A percentile compares a stretch with the other conserved stretches of the same genome.
phyloP scores from a whole-genome alignment of 2,113 vertebrate species.

The Tympanuchus pallidicinctus region DNA sequence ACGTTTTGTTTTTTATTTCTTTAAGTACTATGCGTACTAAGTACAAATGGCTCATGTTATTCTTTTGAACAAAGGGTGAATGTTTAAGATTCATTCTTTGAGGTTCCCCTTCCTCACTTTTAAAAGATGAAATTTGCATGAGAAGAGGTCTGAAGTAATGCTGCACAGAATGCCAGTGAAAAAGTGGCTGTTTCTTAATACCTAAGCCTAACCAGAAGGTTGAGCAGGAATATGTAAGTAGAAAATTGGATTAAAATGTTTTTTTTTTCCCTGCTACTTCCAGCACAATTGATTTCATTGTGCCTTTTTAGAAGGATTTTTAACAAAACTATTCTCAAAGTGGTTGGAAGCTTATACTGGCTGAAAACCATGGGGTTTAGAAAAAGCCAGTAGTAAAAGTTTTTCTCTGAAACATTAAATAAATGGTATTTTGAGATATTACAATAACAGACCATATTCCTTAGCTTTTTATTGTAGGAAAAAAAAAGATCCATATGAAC shows the following conservation, averaged over 20 bases:
- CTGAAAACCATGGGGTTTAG: neutral
- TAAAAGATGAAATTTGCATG: neutral
- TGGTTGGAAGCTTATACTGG: neutral
- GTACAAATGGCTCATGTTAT: neutral
- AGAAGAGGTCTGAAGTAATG: neutral
- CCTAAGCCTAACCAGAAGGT: neutral
- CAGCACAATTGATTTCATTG: neutral
- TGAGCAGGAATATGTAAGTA: neutral
- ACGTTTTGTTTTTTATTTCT: neutral
- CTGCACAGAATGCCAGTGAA: neutral
- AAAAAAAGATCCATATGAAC: neutral
- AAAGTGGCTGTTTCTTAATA: neutral
- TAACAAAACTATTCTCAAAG: neutral
- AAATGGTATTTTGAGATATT: neutral
- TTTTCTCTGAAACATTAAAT: neutral
- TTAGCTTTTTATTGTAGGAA: neutral
- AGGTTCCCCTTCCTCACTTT: neutral
- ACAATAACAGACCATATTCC: neutral
- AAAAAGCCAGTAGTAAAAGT: neutral
- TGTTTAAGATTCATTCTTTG: neutral
- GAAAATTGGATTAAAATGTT: neutral
- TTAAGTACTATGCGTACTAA: neutral
- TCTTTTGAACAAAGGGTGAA: neutral
- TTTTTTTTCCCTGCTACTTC: neutral
- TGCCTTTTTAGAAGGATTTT: neutral